Percentiles rank a stretch among this genome's conserved stretches.
Conservation (phyloP, 2,113 vertebrate species). For the Platanista minor region DNA sequence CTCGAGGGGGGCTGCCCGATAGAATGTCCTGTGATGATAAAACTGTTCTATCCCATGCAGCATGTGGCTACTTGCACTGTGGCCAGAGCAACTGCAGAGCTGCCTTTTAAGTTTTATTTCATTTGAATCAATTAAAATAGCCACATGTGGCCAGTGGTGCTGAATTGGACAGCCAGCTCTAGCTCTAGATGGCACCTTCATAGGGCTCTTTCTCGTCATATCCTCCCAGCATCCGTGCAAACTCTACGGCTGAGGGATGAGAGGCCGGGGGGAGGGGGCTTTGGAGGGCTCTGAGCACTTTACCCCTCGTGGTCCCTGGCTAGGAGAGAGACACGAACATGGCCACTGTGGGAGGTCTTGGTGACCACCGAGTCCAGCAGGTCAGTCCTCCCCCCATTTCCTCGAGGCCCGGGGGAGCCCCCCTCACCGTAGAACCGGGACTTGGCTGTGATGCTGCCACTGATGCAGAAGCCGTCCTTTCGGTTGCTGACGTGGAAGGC, state of each 20-base stretch:
- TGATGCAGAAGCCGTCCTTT: constrained; percentile 94
- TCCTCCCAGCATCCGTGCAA: accelerated
- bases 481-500: constrained; percentile 96
- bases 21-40: accelerated
- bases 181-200: accelerated
- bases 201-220: accelerated
- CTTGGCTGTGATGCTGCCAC: constrained; percentile 92
- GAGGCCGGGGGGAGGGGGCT: accelerated
- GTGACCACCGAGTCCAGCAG: neutral
- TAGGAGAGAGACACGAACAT: accelerated
- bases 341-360: accelerated
- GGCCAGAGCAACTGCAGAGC: accelerated
- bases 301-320: accelerated
- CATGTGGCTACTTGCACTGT: accelerated
- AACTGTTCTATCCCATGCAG: neutral
- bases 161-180: accelerated
- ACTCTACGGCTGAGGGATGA: accelerated
- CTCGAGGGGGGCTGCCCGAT: accelerated
- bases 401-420: neutral
- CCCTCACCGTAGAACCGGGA: constrained; percentile 95
- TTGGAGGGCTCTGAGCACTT: neutral
- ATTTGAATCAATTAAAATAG: too few relatives aligned
- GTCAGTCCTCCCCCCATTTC: too few relatives aligned
- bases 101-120: accelerated
- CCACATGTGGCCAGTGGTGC: accelerated